Conservation (phyloP, 2,113 vertebrate genomes). For the Notechis scutatus region DNA sequence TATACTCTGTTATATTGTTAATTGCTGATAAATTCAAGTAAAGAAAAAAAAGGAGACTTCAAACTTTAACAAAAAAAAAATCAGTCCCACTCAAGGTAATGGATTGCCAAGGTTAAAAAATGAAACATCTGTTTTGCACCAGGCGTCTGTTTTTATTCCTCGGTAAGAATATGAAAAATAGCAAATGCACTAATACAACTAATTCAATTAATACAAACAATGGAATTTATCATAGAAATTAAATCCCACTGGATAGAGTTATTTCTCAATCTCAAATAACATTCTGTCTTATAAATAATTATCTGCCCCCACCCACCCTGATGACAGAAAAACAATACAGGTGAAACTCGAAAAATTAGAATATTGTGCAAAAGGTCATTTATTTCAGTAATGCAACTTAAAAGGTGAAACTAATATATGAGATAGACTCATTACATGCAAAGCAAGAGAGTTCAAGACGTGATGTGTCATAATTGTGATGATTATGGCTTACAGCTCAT, state of each 20-base stretch:
- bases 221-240: not conserved
- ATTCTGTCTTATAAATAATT: not conserved
- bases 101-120: not conserved
- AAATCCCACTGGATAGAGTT: not conserved
- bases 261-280: not conserved
- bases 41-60: not conserved
- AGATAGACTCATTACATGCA: too few species aligned
- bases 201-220: not conserved
- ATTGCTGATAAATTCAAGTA: not conserved
- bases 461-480: too few species aligned
- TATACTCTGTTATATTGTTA: not conserved
- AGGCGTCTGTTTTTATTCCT: not conserved
- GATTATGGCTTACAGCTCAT: too few species aligned
- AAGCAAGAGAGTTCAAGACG: too few species aligned
- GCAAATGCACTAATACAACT: not conserved
- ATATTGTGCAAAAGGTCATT: too few species aligned
- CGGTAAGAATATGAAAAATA: not conserved
- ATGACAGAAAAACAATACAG: not conserved
- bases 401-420: too few species aligned
- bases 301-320: not conserved
- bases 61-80: not conserved
- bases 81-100: not conserved
- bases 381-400: too few species aligned
- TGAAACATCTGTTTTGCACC: not conserved
- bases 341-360: too few species aligned